Conservation (phyloP, 2,888 invertebrate species). For the Cataglyphis cursor region DNA sequence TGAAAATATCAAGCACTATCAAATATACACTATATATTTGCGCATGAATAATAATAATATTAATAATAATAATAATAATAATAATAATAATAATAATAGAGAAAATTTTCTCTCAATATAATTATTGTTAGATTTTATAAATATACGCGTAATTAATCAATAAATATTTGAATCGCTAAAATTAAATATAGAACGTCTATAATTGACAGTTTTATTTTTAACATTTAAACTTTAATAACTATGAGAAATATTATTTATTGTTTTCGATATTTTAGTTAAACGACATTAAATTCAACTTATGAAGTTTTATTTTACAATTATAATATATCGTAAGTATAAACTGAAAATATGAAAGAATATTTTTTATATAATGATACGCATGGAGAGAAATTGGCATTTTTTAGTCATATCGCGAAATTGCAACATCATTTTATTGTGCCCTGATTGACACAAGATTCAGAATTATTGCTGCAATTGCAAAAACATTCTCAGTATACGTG, state of each 20-base stretch:
- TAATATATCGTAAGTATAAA: neutral
- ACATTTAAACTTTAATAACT: neutral
- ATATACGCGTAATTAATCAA: neutral
- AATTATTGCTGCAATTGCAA: constrained; percentile 26
- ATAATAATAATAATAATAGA: neutral
- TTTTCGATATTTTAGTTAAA: neutral
- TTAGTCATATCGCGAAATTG: constrained; percentile 22
- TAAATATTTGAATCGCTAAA: neutral
- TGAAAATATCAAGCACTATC: neutral
- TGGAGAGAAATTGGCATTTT: neutral
- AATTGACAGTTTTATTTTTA: neutral
- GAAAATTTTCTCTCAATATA: neutral
- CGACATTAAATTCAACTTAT: neutral
- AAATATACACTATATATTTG: neutral
- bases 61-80: neutral
- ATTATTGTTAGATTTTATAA: neutral
- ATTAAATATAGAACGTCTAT: neutral
- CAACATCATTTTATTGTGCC: constrained; percentile 31
- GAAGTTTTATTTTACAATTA: neutral
- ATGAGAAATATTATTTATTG: neutral
- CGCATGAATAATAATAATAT: neutral
- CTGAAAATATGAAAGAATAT: neutral
- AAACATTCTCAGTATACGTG: constrained; percentile 36
- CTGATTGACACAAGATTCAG: constrained; percentile 40
- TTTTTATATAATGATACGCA: neutral